Conservation (phyloP, 2,797 vertebrate genomes). For the Thripadectes ignobilis region DNA sequence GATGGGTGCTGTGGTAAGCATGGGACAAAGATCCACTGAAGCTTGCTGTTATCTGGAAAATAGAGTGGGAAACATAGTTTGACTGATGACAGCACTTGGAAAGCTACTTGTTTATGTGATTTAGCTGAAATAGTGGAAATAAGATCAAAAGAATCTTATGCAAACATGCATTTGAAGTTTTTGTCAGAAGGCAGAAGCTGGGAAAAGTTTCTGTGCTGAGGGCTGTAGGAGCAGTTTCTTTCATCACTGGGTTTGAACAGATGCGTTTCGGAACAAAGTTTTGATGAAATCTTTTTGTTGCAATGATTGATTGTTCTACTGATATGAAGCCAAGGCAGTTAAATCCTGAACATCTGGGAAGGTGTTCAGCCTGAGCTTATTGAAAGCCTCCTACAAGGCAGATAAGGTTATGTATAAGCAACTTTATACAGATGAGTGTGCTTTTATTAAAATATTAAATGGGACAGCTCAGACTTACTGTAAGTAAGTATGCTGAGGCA, state of each 20-base stretch:
- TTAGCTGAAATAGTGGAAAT: slow-evolving; percentile 4
- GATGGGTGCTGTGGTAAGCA: background rate
- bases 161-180: background rate
- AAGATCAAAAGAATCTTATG: background rate
- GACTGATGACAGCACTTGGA: background rate
- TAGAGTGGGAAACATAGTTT: background rate
- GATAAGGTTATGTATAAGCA: background rate
- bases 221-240: background rate
- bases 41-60: background rate
- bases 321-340: background rate
- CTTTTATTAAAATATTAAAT: background rate
- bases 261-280: background rate
- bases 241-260: slow-evolving; percentile 8
- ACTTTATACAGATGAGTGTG: background rate
- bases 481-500: background rate
- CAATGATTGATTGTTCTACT: background rate
- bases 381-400: slow-evolving; percentile 27
- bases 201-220: background rate
- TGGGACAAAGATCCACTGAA: background rate
- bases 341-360: slow-evolving; percentile 34
- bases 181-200: background rate
- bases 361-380: background rate
- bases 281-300: slow-evolving; percentile 31
- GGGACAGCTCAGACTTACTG: background rate
- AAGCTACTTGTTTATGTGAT: background rate